Evolutionary conservation across 2,797 vertebrate genomes (phyloP).

Genomic region (Delichon dasypus): DNA sequence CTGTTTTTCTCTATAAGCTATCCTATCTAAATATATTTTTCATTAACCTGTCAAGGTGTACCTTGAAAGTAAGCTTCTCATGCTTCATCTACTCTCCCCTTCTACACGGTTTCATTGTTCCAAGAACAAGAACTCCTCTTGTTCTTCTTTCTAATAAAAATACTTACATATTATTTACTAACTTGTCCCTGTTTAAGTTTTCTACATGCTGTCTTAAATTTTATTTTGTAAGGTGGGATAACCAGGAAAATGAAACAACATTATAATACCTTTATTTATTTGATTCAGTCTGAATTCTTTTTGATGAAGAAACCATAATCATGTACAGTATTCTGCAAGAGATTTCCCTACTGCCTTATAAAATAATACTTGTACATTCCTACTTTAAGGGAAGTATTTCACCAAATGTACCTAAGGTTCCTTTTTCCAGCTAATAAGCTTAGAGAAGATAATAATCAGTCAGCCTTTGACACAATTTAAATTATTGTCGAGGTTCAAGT

Average conservation of each 20-base stretch:
- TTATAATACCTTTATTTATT: background rate
- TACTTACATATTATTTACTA: background rate
- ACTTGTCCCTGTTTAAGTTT: background rate
- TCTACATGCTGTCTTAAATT: background rate
- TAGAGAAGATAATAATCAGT: background rate
- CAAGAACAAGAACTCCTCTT: background rate
- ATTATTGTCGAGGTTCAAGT: background rate
- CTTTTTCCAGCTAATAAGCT: background rate
- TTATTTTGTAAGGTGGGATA: background rate
- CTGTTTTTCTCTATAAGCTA: background rate
- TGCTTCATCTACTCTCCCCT: background rate
- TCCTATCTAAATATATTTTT: background rate
- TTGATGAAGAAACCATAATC: background rate
- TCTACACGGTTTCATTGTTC: background rate
- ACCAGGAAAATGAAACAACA: background rate
- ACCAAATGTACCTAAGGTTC: background rate
- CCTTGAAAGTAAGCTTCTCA: background rate
- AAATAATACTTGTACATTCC: background rate
- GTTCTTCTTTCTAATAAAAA: background rate
- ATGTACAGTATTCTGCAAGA: background rate
- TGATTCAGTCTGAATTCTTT: background rate
- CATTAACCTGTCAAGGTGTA: background rate
- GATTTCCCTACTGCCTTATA: background rate
- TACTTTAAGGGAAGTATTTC: background rate
- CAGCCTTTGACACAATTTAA: background rate